Base-by-base conservation (phyloP, 37 sponge, comb jelly and placozoan species). In the Diacarnus erythraeanus region DNA sequence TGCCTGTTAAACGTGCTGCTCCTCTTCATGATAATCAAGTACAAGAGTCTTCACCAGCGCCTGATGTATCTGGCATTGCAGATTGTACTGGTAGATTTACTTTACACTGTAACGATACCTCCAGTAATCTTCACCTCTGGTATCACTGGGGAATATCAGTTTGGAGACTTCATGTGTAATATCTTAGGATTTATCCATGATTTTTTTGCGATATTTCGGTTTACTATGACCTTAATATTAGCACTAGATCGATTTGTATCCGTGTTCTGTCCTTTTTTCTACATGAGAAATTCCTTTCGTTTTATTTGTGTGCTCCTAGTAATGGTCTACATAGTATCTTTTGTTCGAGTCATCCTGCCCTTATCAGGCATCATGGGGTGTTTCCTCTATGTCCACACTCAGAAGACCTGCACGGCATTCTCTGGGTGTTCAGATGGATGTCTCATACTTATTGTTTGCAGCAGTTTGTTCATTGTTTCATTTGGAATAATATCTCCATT, bases 241-340 rank as follows among this genome's bases (percentile, higher is more conserved):
- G 41, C 71, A 15, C 30, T 40, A 10, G 71, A 71, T 71, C 71
- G 71, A 40, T 40, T 71, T n/a, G 36, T 71, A 15, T 71, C 71
- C 12, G 71, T 71, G 1, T 71, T 35, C 43, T 35, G 15, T 2
- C 71, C 71, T 3, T 71, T 71, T 42, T 71, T 71, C 26, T 15
- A 71, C 38, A 18, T 35, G 22, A 30, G 33, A 31, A 2, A 18
- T 15, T 35, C 34, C 17, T n/a, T n/a, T n/a, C n/a, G n/a, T n/a
- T n/a, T n/a, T n/a, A 25, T 65, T 65, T 65, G 66, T 26, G 31
- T 30, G 2, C 34, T 65, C 2, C 17, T 30, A 30, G 2, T 35
- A 20, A 65, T 65, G 5, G 31, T 65, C 17, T 65, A 30, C 33
- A 3, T 65, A 18, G 35, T 65, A 30, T 30, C 66, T 3, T 2